Evolutionary conservation across 1,140 invertebrate species (phyloP).

Genomic region (Drosophila lowei): DNA sequence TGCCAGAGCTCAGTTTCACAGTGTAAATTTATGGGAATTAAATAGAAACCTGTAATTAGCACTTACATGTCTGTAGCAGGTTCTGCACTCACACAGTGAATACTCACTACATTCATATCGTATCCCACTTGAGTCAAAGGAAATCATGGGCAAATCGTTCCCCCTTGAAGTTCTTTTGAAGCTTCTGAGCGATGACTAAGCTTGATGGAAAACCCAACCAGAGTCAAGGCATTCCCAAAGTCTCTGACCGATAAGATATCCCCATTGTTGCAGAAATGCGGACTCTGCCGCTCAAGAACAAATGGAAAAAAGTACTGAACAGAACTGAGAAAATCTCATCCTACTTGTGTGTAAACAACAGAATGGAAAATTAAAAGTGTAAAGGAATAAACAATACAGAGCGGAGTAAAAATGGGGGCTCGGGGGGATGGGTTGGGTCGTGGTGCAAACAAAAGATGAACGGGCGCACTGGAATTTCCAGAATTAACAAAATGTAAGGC

Average conservation of each 20-base stretch:
- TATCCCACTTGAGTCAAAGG: too few relatives aligned
- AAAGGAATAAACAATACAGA: constrained; percentile 43
- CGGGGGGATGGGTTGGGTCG: constrained; percentile 9
- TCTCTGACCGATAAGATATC: constrained; percentile 28
- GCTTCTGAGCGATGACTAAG: constrained; percentile 9
- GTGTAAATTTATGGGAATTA: constrained; percentile 10
- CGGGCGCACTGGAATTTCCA: constrained; percentile 19
- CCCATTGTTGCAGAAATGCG: not conserved
- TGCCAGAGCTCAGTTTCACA: not conserved
- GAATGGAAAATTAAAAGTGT: constrained; percentile 34
- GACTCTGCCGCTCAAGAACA: not conserved
- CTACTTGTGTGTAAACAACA: constrained; percentile 31
- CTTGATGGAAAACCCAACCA: constrained; percentile 6
- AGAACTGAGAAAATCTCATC: constrained; percentile 2
- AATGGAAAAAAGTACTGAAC: not conserved
- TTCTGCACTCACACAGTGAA: too few relatives aligned
- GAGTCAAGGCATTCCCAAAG: constrained; percentile 18
- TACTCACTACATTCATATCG: too few relatives aligned
- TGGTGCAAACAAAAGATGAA: constrained; percentile 44
- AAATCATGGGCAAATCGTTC: not conserved
- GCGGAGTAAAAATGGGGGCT: constrained; percentile 39
- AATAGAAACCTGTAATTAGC: not conserved
- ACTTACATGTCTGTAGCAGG: not conserved
- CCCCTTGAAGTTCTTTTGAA: constrained; percentile 18
- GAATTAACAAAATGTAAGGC: not conserved